Base-by-base conservation (phyloP, 2,797 vertebrate species). In the Pyrocephalus nanus region DNA sequence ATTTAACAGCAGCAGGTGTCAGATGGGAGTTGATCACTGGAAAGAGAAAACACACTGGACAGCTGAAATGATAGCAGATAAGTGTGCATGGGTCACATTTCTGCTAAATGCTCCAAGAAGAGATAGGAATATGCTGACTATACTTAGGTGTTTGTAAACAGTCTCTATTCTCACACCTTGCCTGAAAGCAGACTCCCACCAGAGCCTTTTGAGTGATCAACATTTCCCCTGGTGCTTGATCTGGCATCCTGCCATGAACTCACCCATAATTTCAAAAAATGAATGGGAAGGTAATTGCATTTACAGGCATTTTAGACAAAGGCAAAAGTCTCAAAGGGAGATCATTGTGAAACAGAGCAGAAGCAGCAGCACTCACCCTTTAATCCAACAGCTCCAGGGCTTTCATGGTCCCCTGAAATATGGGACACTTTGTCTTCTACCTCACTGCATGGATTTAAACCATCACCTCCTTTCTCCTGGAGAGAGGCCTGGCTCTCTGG, bases 1-100 rank as follows among this genome's bases (percentile, higher is more conserved):
- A 67, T 48, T 79, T 77, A 73, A 53, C 69, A 67, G 75, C 71
- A 79, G 79, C 87, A 95, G 87, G 75, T 88, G 87, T 71, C 81
- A 81, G 66, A 64, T 0, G 60, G 57, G 50, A 89, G 51, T 2
- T 69, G 60, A 82, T 55, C 55, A n/a, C 29, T 85, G 71, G 51
- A 82, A 91, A 62, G 17, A 43, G 19, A 86, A 64, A 77, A 78
- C 53, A 47, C 5, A 20, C 15, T 45, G 45, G 54, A 51, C n/a
- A 86, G 76, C 36, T 95, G 88, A 85, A 93, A 48, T n/a, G 8
- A 47, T 7, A 78, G 34, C 71, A 72, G 70, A 6, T 50, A 85
- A 73, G 25, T 17, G 22, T 16, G 8, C 40, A 60, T 14, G 18
- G 60, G 47, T 40, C 26, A 60, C 36, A 61, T 40, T 61, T 40